A percentile compares a stretch with the other conserved stretches of the same genome.
phyloP scores from a whole-genome alignment of 92 coral and sea anemone species.

The Diadumene lineata region DNA sequence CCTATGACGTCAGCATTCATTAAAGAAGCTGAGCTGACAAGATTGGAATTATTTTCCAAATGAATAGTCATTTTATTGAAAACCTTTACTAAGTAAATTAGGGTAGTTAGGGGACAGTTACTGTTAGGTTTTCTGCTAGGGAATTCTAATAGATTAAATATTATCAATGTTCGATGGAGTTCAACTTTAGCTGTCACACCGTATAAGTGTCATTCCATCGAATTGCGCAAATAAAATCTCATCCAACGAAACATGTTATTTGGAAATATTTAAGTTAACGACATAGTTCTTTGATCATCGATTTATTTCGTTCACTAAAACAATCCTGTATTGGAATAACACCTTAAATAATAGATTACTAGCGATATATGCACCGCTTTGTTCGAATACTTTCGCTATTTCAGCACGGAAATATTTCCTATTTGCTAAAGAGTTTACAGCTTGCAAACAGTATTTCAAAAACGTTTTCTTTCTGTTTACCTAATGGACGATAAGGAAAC shows the following conservation, averaged over 20 bases:
- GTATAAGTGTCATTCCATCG: background rate
- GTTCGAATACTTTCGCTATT: background rate
- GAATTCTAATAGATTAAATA: background rate
- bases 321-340: background rate
- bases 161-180: background rate
- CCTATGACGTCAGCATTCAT: slow-evolving; percentile 10
- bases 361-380: background rate
- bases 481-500: background rate
- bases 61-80: background rate
- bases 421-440: background rate
- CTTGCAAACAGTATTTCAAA: background rate
- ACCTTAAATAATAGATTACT: background rate
- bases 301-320: no score
- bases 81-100: background rate
- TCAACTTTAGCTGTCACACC: background rate
- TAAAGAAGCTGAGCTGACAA: background rate
- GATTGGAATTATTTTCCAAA: background rate
- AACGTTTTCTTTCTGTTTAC: background rate
- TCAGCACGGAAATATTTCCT: background rate
- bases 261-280: background rate
- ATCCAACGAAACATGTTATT: background rate
- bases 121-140: background rate
- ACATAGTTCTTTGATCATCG: background rate
- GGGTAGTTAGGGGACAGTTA: background rate
- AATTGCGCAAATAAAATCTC: slow-evolving; percentile 1